Base-by-base conservation (phyloP, 1,140 invertebrate species). In the Aleiodes sp. region DNA sequence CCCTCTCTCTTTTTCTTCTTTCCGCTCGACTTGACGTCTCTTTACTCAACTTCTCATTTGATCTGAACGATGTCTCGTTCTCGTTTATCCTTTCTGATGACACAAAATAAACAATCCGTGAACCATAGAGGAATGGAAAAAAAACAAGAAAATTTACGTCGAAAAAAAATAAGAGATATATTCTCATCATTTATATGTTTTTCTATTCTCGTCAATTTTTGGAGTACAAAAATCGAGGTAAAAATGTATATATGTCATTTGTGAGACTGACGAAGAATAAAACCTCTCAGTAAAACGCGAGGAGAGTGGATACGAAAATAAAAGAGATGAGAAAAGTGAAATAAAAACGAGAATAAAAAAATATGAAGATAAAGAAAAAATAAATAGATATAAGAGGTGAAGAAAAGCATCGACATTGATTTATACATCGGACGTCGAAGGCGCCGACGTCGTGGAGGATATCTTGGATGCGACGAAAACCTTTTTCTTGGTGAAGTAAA, bases 11-110 rank as follows among this genome's bases (percentile, higher is more conserved):
- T n/a, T 72, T 65, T 70, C 31, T 70, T 56, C 37, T 37, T 62
- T 29, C 24, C 71, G 37, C 66, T 31, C 72, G 74, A 75, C 73
- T 65, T 31, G 60, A 69, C 68, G 41, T 67, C 61, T 73, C 43
- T 35, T 37, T 59, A 59, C 56, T 59, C 26, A 31, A 59, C n/a
- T 59, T 59, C 28, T 59, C 26, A 59, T 59, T 59, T 59, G 56
- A 31, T 59, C 56, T 31, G 28, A 59, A 59, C 56, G 3, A 59
- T 33, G 52, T 56, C 56, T 59, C 28, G 2, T 59, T 31, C 56
- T 31, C 56, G 56, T 59, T 59, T 59, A 59, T 59, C 56, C 26
- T 59, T 59, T 59, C 21, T 59, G 56, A 59, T 59, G 56, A 59
- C 56, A 59, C 56, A 59, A 59, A 59, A 59, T 59, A 59, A 59